Percentiles rank a stretch among this genome's conserved stretches.
Evolutionary conservation across 2,797 vertebrate genomes (phyloP).

Genomic region (Lateolabrax maculatus): DNA sequence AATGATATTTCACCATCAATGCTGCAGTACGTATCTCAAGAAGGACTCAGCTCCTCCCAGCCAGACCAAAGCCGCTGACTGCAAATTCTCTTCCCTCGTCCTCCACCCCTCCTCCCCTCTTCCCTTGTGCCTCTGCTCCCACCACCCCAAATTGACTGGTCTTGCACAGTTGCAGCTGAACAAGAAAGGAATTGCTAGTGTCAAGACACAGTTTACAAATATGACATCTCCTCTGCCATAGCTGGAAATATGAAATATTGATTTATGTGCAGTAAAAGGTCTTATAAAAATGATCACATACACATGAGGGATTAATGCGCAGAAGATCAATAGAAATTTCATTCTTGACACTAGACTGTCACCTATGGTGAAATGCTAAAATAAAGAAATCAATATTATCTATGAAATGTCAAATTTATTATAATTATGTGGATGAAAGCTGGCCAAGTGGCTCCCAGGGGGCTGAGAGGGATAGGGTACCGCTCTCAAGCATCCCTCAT

Average conservation of each 20-base stretch:
- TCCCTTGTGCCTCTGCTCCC: constrained; percentile 89
- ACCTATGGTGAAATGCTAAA: constrained; percentile 99
- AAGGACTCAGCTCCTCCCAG: constrained; percentile 72
- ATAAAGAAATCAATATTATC: constrained; percentile 99
- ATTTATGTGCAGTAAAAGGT: constrained; percentile 99
- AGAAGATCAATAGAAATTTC: constrained; percentile 99
- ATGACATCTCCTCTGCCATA: constrained; percentile 99
- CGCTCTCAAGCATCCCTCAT: constrained; percentile 97
- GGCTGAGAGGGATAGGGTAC: constrained; percentile 99
- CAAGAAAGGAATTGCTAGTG: constrained; percentile 99
- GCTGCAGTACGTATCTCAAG: constrained; percentile 63
- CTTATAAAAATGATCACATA: constrained; percentile 99
- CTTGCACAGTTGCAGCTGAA: constrained; percentile 99
- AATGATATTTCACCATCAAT: constrained; percentile 85
- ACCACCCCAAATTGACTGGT: constrained; percentile 98
- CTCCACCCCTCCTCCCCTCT: constrained; percentile 75
- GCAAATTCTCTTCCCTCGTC: constrained; percentile 62
- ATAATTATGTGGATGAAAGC: constrained; percentile 99
- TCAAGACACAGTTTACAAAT: constrained; percentile 99
- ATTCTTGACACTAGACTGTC: constrained; percentile 99
- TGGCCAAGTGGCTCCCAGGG: constrained; percentile 99
- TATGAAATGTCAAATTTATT: constrained; percentile 99
- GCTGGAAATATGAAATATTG: constrained; percentile 99
- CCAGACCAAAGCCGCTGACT: constrained; percentile 68
- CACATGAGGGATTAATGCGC: constrained; percentile 99